These are phyloP conservation scores for Hipparchia sbordonii DNA, from an alignment of 2,888 invertebrate genomes.

Conservation along the genomic window DNA sequence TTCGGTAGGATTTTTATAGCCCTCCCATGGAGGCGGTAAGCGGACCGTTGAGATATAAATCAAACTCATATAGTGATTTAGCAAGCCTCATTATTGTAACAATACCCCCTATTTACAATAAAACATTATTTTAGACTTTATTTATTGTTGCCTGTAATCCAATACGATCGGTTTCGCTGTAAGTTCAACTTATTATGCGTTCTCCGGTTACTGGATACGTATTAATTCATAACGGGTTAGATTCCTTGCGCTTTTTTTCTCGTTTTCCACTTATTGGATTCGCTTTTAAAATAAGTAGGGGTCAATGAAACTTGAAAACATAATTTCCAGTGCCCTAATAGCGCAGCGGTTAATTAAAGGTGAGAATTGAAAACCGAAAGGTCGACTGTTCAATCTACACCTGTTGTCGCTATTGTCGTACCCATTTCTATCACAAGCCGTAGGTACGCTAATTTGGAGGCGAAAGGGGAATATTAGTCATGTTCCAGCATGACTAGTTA, in stretches of 20 bases:
- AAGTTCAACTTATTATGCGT: constrained; percentile 50
- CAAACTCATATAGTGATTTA: constrained; percentile 83
- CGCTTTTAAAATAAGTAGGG: constrained; percentile 19
- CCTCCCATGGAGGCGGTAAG: constrained; percentile 76
- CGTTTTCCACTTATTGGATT: too few species aligned
- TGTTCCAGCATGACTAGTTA: too few species aligned
- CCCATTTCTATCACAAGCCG: too few species aligned
- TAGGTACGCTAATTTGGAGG: too few species aligned
- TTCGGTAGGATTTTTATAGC: constrained; percentile 67
- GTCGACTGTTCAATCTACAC: too few species aligned
- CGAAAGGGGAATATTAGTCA: too few species aligned
- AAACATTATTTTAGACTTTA: constrained; percentile 76
- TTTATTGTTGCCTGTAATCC: constrained; percentile 66
- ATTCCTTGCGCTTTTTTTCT: constrained; percentile 38
- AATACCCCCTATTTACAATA: constrained; percentile 84
- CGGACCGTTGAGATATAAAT: constrained; percentile 82
- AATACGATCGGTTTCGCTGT: constrained; percentile 58
- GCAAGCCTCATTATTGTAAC: constrained; percentile 86
- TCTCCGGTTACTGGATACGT: constrained; percentile 58
- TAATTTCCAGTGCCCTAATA: too few species aligned
- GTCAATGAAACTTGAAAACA: neutral
- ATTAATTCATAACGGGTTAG: constrained; percentile 64
- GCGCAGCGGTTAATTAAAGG: too few species aligned
- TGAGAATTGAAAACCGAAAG: too few species aligned
- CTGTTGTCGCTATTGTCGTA: too few species aligned